Evolutionary conservation across 1,140 invertebrate species (phyloP).

Genomic region (Aphelinus certus): DNA sequence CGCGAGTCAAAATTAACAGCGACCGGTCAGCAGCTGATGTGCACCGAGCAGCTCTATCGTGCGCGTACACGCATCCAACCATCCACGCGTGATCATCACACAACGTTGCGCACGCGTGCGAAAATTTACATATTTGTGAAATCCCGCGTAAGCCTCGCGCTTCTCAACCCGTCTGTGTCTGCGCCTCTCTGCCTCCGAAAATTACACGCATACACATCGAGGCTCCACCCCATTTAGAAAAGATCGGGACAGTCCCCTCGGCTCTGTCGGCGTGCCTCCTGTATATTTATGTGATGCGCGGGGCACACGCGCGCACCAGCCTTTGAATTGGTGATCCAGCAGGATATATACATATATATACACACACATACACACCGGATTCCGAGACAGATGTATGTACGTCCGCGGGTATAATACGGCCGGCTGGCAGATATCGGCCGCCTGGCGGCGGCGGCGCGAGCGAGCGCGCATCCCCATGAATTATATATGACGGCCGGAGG

Average conservation of each 20-base stretch:
- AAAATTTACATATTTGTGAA: too few relatives aligned
- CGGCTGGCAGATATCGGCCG: neutral
- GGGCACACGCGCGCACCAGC: neutral
- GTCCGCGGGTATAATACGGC: slow-evolving; percentile 9
- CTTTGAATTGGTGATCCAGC: neutral
- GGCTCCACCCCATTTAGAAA: slow-evolving; percentile 20
- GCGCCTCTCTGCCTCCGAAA: too few relatives aligned
- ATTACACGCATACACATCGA: too few relatives aligned
- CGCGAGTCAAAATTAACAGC: too few relatives aligned
- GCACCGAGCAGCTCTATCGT: too few relatives aligned
- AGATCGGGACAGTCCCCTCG: slow-evolving; percentile 5
- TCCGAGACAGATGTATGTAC: neutral
- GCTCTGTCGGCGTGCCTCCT: slow-evolving; percentile 1
- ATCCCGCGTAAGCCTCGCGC: too few relatives aligned
- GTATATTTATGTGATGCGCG: slow-evolving; percentile 28
- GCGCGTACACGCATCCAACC: too few relatives aligned
- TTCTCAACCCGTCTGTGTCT: too few relatives aligned
- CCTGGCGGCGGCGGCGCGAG: neutral
- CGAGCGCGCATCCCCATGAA: slow-evolving; percentile 7
- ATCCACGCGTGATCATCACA: too few relatives aligned
- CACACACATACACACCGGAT: neutral
- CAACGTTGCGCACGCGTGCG: too few relatives aligned
- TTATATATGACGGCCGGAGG: slow-evolving; percentile 25
- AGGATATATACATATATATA: neutral
- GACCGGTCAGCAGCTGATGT: too few relatives aligned